Conservation (phyloP, 30 jellyfish, hydroid and myxozoan species). For the Cassiopea xamachana region DNA sequence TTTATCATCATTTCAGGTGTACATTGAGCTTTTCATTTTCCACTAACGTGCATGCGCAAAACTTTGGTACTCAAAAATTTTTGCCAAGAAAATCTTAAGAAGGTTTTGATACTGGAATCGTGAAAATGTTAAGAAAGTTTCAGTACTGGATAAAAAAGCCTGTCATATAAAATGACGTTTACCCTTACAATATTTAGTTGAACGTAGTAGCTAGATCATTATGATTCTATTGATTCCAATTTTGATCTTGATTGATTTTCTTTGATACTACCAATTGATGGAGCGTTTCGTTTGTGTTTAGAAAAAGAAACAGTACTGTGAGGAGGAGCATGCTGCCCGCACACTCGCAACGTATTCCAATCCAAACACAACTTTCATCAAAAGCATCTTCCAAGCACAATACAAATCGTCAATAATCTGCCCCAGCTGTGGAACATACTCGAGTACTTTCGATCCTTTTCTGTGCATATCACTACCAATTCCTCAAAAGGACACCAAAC, state of each 20-base stretch:
- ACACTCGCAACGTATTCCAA: conserved; percentile 83
- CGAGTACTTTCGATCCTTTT: conserved; percentile 93
- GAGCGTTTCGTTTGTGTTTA: neutral
- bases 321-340: conserved; percentile 87
- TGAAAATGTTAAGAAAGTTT: too few relatives aligned
- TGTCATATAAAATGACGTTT: too few relatives aligned
- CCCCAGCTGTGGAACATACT: conserved; percentile 75
- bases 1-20: too few relatives aligned
- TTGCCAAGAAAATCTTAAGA: too few relatives aligned
- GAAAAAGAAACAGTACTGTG: conserved; percentile 84
- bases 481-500: conserved; percentile 85
- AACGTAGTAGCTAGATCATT: too few relatives aligned
- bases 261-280: neutral
- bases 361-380: conserved; percentile 77
- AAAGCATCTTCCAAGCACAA: conserved; percentile 90
- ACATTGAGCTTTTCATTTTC: too few relatives aligned
- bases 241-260: neutral
- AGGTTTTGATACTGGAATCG: too few relatives aligned
- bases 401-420: conserved; percentile 86
- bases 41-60: too few relatives aligned
- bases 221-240: neutral
- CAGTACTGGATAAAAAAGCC: too few relatives aligned
- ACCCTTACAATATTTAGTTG: too few relatives aligned
- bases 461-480: conserved; percentile 84
- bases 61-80: too few relatives aligned